Evolutionary conservation across 1,140 invertebrate species (phyloP).

Genomic region (Thaumatotibia leucotreta): DNA sequence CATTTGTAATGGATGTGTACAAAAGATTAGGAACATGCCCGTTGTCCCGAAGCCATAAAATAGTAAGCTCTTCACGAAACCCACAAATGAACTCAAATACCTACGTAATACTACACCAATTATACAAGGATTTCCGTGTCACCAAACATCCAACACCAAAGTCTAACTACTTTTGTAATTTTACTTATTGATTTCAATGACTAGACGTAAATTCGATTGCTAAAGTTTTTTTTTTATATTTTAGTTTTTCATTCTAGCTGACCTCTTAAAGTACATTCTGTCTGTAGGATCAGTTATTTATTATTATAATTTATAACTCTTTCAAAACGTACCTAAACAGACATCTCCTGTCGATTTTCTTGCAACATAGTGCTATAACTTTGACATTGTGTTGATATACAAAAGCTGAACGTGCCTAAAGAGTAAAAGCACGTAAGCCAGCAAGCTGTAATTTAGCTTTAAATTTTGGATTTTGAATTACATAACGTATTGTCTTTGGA

Average conservation of each 20-base stretch:
- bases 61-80: not conserved
- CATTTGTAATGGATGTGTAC: not conserved
- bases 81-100: not conserved
- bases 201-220: no score
- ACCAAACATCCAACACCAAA: not conserved
- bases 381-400: not conserved
- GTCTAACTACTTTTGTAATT: not conserved
- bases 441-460: no score
- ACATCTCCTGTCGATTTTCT: not conserved
- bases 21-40: not conserved
- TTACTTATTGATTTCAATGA: no score
- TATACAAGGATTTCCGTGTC: not conserved
- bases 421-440: not conserved
- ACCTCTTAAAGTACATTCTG: no score
- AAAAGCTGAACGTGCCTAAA: not conserved
- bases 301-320: not conserved
- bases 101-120: not conserved
- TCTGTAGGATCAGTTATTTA: no score
- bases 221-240: no score
- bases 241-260: no score
- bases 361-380: not conserved
- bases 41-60: not conserved
- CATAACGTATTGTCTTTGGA: no score
- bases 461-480: no score
- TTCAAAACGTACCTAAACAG: not conserved